These are phyloP conservation scores for Ambastaia sidthimunki DNA, from an alignment of 2,797 vertebrate genomes.

Conservation along the genomic window DNA sequence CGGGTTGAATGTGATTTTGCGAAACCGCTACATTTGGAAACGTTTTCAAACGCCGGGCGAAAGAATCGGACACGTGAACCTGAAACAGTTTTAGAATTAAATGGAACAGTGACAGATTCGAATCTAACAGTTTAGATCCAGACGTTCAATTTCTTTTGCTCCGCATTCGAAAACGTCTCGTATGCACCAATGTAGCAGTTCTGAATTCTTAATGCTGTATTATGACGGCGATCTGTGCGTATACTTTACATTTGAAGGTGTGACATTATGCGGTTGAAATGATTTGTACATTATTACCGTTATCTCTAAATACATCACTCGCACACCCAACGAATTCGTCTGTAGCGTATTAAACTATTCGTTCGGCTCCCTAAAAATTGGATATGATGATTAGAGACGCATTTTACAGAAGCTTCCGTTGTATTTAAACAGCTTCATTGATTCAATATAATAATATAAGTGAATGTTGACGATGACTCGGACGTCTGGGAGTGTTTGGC, in stretches of 20 bases:
- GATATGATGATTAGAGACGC: background rate
- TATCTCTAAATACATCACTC: slow-evolving; percentile 6
- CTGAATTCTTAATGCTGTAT: slow-evolving; percentile 3
- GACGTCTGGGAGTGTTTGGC: slow-evolving; percentile 15
- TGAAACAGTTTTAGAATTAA: background rate
- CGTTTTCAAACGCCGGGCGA: background rate
- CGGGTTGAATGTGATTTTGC: slow-evolving; percentile 31
- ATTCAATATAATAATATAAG: slow-evolving; percentile 5
- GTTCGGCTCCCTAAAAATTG: background rate
- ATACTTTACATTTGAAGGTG: background rate
- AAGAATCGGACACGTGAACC: background rate
- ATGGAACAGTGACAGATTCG: background rate
- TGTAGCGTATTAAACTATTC: slow-evolving; percentile 40
- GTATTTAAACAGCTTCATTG: background rate
- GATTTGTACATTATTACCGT: background rate
- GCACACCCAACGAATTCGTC: slow-evolving; percentile 19
- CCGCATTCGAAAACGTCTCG: background rate
- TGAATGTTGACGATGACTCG: slow-evolving; percentile 26
- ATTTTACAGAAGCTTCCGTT: background rate
- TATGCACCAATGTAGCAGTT: slow-evolving; percentile 3
- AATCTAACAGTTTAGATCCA: background rate
- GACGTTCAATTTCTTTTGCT: background rate
- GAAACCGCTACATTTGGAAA: background rate
- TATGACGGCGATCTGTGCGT: background rate
- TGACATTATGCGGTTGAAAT: background rate